These are phyloP conservation scores for Amitus sp. DNA, from an alignment of 2,888 invertebrate genomes.

Conservation along the genomic window DNA sequence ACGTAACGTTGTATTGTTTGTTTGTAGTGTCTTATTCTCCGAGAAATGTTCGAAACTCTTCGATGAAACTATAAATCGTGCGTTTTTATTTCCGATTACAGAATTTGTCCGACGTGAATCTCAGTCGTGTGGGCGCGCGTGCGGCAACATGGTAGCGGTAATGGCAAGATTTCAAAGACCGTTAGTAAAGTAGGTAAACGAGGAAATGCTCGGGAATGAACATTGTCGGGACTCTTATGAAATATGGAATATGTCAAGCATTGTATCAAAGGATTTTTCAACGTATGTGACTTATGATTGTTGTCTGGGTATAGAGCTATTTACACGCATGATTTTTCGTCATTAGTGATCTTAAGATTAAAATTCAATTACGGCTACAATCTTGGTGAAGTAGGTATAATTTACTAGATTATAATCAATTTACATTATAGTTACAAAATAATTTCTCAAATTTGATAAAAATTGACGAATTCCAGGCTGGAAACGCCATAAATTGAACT, in stretches of 20 bases:
- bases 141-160: slow-evolving; percentile 54
- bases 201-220: slow-evolving; percentile 21
- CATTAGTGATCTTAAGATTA: background rate
- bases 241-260: slow-evolving; percentile 2
- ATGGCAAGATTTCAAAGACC: slow-evolving; percentile 44
- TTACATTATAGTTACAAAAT: slow-evolving; percentile 1
- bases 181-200: slow-evolving; percentile 41
- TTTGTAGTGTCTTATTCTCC: slow-evolving; percentile 4
- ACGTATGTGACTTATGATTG: slow-evolving; percentile 14
- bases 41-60: slow-evolving; percentile 20
- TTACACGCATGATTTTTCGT: background rate
- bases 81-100: slow-evolving; percentile 36
- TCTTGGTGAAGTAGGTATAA: background rate
- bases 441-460: slow-evolving; percentile 28
- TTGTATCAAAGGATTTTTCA: slow-evolving; percentile 14
- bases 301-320: slow-evolving; percentile 26
- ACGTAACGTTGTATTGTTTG: slow-evolving; percentile 30
- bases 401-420: background rate
- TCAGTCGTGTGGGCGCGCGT: slow-evolving; percentile 63
- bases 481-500: slow-evolving; percentile 18
- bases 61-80: slow-evolving; percentile 16
- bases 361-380: background rate
- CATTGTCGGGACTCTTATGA: slow-evolving; percentile 17
- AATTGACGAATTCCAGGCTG: slow-evolving; percentile 13
- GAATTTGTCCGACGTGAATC: slow-evolving; percentile 40